Conservation (phyloP, 2,113 vertebrate species). For the Bos javanicus region DNA sequence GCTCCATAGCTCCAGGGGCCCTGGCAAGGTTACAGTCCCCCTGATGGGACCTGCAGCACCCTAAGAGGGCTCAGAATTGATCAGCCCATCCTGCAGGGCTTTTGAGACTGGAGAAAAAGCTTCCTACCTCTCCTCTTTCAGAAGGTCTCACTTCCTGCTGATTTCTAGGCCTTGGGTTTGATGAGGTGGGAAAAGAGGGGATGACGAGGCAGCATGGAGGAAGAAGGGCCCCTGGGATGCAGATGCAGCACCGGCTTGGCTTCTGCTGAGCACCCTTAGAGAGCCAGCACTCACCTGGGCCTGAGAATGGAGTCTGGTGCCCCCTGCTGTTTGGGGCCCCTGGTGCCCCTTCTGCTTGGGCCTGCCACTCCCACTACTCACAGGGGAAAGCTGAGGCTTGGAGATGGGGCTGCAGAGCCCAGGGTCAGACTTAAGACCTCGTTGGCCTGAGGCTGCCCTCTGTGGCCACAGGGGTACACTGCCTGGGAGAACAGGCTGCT, state of each 20-base stretch:
- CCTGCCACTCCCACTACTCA: neutral
- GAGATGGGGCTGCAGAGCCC: neutral
- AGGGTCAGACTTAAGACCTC: neutral
- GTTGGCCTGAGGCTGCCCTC: neutral
- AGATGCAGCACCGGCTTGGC: rapidly evolving
- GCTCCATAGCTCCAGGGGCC: neutral
- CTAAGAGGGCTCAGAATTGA: constrained; percentile 47
- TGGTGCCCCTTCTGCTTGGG: neutral
- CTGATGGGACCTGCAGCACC: constrained; percentile 28
- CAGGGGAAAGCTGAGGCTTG: neutral
- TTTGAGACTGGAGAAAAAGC: neutral
- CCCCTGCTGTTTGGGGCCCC: neutral
- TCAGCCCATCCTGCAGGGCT: neutral
- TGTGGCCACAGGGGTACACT: neutral
- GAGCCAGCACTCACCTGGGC: neutral
- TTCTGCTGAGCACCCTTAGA: neutral
- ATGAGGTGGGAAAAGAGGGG: neutral
- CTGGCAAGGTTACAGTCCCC: constrained; percentile 57
- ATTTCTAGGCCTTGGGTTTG: neutral
- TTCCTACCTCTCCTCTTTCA: neutral
- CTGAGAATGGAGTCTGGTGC: neutral
- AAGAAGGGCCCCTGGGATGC: neutral
- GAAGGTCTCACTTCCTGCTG: neutral
- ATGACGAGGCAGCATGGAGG: rapidly evolving
- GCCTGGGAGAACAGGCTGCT: neutral